Percentiles rank a stretch among this genome's conserved stretches.
These are phyloP conservation scores for Sebastes elongatus DNA, from an alignment of 2,797 vertebrate genomes.

Conservation along the genomic window DNA sequence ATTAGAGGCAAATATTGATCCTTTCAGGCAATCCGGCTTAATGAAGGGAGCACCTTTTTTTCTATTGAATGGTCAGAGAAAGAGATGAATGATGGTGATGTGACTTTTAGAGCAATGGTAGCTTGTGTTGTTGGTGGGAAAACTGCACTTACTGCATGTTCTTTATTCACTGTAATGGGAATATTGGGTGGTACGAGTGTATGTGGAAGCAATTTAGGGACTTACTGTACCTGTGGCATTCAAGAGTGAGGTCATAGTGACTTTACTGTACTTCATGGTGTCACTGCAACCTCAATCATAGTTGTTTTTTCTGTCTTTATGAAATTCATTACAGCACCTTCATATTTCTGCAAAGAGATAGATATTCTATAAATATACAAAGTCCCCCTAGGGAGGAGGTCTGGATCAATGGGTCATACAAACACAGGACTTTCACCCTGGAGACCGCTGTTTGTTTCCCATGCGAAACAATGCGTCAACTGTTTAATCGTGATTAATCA, in stretches of 20 bases:
- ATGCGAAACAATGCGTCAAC: background rate
- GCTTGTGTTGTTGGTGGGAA: conserved; percentile 2
- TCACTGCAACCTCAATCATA: background rate
- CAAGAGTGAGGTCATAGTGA: background rate
- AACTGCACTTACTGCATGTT: background rate
- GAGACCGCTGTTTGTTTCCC: background rate
- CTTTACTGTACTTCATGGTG: background rate
- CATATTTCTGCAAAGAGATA: background rate
- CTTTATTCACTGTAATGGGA: background rate
- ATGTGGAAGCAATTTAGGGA: background rate
- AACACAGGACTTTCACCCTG: background rate
- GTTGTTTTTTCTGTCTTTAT: background rate
- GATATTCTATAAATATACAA: background rate
- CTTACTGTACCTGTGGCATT: background rate
- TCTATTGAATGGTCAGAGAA: conserved; percentile 33
- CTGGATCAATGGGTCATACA: background rate
- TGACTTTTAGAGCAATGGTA: background rate
- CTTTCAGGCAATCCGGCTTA: conserved; percentile 29
- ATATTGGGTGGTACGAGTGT: background rate
- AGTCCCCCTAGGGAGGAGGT: background rate
- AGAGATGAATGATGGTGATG: conserved; percentile 11
- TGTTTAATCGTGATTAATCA: too few species aligned
- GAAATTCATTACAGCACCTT: background rate
- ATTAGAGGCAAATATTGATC: conserved; percentile 53
- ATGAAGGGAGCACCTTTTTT: conserved; percentile 16